These are phyloP conservation scores for Autographa pulchrina DNA, from an alignment of 2,888 invertebrate species.

Conservation along the genomic window DNA sequence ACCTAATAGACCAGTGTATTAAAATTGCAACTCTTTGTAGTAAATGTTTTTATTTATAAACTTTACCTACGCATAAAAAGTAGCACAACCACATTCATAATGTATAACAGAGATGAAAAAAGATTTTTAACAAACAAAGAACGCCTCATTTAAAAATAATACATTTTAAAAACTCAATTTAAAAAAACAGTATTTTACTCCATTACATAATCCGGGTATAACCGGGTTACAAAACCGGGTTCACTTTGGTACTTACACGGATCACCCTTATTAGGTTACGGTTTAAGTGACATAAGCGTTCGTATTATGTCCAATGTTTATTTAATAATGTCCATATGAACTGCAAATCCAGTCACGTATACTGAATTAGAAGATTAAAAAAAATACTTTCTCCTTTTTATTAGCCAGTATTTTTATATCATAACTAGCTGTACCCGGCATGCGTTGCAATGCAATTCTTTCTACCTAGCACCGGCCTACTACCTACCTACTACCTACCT, in stretches of 20 bases:
- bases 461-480: no score
- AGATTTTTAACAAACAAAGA: neutral
- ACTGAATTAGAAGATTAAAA: neutral
- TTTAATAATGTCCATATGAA: neutral
- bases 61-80: no score
- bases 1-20: neutral
- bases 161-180: constrained; percentile 16
- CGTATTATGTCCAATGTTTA: constrained; percentile 1
- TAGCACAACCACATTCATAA: neutral
- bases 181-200: constrained; percentile 14
- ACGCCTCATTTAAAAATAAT: neutral
- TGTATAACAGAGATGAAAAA: neutral
- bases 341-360: neutral
- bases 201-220: constrained; percentile 21
- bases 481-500: no score
- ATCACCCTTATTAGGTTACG: constrained; percentile 8
- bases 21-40: no score
- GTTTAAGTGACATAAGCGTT: constrained; percentile 11
- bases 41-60: no score
- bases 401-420: neutral
- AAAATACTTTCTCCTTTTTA: neutral
- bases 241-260: neutral
- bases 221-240: constrained; percentile 12
- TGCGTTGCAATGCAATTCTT: no score
- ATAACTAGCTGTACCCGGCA: no score